Conservation (phyloP, 2,797 vertebrate species). For the Sebastolobus altivelis region DNA sequence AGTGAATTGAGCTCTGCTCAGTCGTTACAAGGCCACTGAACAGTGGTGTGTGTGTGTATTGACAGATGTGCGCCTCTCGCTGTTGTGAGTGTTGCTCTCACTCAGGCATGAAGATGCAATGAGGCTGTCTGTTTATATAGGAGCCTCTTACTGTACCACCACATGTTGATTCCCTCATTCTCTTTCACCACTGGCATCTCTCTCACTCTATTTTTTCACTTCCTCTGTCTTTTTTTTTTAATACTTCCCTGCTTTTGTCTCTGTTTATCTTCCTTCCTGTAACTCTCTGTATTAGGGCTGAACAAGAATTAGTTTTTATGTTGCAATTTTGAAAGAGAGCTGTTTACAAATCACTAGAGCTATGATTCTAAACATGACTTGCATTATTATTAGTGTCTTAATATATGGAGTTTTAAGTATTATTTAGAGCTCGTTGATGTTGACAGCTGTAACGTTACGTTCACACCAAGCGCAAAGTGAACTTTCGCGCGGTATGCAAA, state of each 20-base stretch:
- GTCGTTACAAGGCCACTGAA: constrained; percentile 49
- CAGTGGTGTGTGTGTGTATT: constrained; percentile 29
- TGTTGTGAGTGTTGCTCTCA: constrained; percentile 59
- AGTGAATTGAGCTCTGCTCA: constrained; percentile 37
- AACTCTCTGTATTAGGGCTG: background rate
- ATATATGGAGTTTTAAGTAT: background rate
- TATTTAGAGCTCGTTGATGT: background rate
- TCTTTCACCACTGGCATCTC: constrained; percentile 44
- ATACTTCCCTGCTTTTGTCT: constrained; percentile 13
- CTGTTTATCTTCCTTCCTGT: background rate
- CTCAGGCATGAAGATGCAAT: constrained; percentile 71
- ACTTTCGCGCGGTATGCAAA: too few species aligned
- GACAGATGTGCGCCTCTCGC: constrained; percentile 51
- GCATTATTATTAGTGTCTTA: background rate
- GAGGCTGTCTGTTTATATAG: constrained; percentile 73
- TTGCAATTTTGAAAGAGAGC: background rate
- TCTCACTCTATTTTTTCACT: constrained; percentile 14
- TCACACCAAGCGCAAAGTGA: too few species aligned
- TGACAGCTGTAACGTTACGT: background rate
- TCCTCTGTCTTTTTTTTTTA: constrained; percentile 1
- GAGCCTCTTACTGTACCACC: constrained; percentile 47
- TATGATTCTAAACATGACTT: background rate
- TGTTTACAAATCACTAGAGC: background rate
- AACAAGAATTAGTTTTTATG: background rate
- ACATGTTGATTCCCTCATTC: constrained; percentile 45